Conservation (phyloP, 2,113 vertebrate species). For the Epinephelus moara region DNA sequence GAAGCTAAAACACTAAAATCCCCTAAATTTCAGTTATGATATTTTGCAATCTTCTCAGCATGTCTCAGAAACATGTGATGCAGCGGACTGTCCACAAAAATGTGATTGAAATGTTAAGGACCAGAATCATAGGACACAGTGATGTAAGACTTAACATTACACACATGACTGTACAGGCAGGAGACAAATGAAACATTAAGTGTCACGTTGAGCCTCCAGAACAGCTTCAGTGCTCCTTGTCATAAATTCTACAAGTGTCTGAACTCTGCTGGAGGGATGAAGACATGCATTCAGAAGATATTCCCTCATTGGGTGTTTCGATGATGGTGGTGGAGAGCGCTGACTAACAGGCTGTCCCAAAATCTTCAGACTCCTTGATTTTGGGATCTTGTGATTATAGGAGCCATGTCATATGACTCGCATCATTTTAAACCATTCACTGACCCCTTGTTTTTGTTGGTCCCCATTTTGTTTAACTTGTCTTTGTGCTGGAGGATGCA, state of each 20-base stretch:
- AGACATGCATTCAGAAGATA: too few species aligned
- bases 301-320: neutral
- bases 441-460: neutral
- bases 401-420: too few species aligned
- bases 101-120: neutral
- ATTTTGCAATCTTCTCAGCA: slow-evolving; percentile 7
- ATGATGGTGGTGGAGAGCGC: neutral
- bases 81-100: neutral
- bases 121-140: neutral
- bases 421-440: too few species aligned
- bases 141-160: neutral
- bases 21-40: neutral
- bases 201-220: neutral
- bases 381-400: too few species aligned
- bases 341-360: neutral
- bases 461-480: neutral
- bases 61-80: slow-evolving; percentile 19
- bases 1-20: neutral
- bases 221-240: too few species aligned
- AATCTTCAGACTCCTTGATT: too few species aligned
- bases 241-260: too few species aligned
- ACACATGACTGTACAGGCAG: neutral
- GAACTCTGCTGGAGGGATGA: too few species aligned
- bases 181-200: neutral
- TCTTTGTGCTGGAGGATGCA: neutral